These are phyloP conservation scores for Campopleginae sp. DNA, from an alignment of 2,888 invertebrate genomes.

Conservation along the genomic window DNA sequence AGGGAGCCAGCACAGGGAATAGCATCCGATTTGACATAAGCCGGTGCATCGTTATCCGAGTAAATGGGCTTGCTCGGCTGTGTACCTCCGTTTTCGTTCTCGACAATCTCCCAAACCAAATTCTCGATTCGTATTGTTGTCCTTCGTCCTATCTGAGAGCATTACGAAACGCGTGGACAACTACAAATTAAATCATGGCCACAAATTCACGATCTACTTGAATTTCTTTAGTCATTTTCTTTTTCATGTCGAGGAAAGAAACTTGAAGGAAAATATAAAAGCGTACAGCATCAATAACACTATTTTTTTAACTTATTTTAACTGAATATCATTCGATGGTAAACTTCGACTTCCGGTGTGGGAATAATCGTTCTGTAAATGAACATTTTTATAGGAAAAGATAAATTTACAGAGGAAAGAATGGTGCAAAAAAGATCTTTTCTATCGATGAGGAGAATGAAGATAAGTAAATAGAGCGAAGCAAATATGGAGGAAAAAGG, in stretches of 20 bases:
- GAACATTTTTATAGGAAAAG: neutral
- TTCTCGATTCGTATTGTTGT: constrained; percentile 79
- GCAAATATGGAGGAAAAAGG: constrained; percentile 57
- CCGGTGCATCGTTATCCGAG: constrained; percentile 81
- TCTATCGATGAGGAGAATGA: constrained; percentile 48
- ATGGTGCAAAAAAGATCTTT: constrained; percentile 30
- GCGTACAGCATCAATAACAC: neutral
- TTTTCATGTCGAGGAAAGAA: neutral
- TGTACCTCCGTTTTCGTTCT: constrained; percentile 57
- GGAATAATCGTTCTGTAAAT: neutral
- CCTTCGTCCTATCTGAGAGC: constrained; percentile 74
- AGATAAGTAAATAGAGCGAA: constrained; percentile 23
- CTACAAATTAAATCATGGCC: constrained; percentile 42
- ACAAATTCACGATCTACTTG: neutral
- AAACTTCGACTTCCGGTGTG: neutral
- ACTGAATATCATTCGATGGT: neutral
- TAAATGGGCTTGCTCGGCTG: constrained; percentile 79
- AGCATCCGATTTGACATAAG: constrained; percentile 76
- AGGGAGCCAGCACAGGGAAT: constrained; percentile 61
- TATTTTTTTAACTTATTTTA: neutral
- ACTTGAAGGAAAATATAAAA: neutral
- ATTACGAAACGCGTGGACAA: constrained; percentile 56
- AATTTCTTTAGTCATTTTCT: neutral
- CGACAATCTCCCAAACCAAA: constrained; percentile 77
- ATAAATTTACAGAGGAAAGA: constrained; percentile 10